Evolutionary conservation across 2,797 vertebrate species (phyloP).

Genomic region (Lacerta bilineata): DNA sequence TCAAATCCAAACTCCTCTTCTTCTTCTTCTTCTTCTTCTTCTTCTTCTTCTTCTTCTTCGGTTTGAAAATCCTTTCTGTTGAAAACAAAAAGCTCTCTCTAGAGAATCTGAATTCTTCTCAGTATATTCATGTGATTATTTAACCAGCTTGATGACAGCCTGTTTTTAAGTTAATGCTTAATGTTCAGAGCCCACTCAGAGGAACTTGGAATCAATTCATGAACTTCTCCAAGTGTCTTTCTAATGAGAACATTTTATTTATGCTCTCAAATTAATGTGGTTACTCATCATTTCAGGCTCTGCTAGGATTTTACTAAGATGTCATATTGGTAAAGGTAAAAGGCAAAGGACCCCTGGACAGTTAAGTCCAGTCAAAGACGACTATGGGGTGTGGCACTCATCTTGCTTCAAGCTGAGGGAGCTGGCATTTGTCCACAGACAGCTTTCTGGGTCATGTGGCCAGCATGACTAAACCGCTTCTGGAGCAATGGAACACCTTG

Average conservation of each 20-base stretch:
- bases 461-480: too few relatives aligned
- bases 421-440: too few relatives aligned
- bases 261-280: background rate
- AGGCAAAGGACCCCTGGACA: too few relatives aligned
- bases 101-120: background rate
- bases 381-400: too few relatives aligned
- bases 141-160: background rate
- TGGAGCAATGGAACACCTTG: too few relatives aligned
- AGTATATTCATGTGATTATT: conserved; percentile 3
- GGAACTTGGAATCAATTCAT: conserved; percentile 9
- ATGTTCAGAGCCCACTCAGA: conserved; percentile 1
- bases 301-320: background rate
- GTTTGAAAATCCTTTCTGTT: background rate
- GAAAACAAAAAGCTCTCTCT: background rate
- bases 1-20: too few relatives aligned
- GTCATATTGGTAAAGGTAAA: background rate
- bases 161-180: conserved; percentile 15
- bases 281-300: conserved; percentile 15
- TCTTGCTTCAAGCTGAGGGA: too few relatives aligned
- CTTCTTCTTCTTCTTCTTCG: too few relatives aligned
- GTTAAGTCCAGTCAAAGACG: too few relatives aligned
- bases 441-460: too few relatives aligned
- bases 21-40: too few relatives aligned
- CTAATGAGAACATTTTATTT: conserved; percentile 14
- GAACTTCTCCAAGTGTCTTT: background rate